Percentiles rank a stretch among this genome's conserved stretches.
Evolutionary conservation across 2,888 invertebrate species (phyloP).

Genomic region (Caenorhabditis virilis): DNA sequence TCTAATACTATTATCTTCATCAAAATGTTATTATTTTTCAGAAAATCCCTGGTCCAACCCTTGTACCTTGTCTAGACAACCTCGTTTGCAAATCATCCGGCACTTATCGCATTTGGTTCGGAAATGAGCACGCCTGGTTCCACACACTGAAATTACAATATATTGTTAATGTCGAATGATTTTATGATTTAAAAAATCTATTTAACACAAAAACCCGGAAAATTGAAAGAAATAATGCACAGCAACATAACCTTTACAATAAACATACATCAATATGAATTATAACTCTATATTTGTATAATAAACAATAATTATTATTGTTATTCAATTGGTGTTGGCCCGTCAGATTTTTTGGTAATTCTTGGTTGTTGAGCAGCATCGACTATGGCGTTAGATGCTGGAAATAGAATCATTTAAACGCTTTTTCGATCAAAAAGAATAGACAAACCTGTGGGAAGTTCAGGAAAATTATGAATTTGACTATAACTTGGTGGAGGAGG

Average conservation of each 20-base stretch:
- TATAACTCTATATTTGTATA: background rate
- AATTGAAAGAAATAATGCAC: no score
- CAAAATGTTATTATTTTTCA: conserved; percentile 33
- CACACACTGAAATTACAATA: conserved; percentile 58
- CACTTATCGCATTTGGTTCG: conserved; percentile 57
- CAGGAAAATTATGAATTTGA: conserved; percentile 42
- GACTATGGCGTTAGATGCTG: conserved; percentile 26
- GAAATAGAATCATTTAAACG: no score
- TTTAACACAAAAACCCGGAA: background rate
- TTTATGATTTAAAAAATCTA: background rate
- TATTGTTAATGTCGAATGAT: conserved; percentile 14
- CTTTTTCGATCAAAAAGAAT: no score
- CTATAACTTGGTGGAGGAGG: conserved; percentile 49
- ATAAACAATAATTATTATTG: background rate
- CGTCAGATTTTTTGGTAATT: conserved; percentile 21
- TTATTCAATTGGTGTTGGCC: conserved; percentile 43
- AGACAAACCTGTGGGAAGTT: conserved; percentile 34
- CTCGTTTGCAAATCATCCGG: conserved; percentile 17
- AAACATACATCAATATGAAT: no score
- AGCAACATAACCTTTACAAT: no score
- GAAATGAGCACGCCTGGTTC: conserved; percentile 66
- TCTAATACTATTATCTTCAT: background rate
- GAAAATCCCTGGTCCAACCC: conserved; percentile 66
- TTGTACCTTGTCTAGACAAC: conserved; percentile 57
- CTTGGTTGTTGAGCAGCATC: conserved; percentile 27